These are phyloP conservation scores for Gastracanthus pulcherrimus DNA, from an alignment of 2,888 invertebrate genomes.

Conservation along the genomic window DNA sequence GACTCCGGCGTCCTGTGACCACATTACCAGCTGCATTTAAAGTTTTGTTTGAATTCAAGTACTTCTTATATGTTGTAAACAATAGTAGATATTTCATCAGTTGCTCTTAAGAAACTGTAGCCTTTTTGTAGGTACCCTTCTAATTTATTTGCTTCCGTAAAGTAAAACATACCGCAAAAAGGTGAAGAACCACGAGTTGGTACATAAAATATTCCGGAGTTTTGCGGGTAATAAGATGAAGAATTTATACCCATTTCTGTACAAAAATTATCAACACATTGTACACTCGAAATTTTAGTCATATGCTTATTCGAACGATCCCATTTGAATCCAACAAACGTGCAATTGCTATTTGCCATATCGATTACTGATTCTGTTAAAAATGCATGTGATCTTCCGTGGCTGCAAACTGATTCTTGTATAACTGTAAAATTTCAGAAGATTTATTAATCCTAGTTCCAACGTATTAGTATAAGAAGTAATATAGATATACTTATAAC, in stretches of 20 bases:
- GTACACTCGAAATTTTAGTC: constrained; percentile 74
- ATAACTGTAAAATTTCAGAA: constrained; percentile 74
- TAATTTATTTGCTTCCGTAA: background rate
- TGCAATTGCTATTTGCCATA: constrained; percentile 77
- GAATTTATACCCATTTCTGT: constrained; percentile 81
- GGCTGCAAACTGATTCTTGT: constrained; percentile 81
- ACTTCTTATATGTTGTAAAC: too few relatives aligned
- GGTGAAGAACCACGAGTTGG: constrained; percentile 79
- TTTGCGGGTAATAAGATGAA: constrained; percentile 73
- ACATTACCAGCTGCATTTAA: too few relatives aligned
- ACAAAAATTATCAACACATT: constrained; percentile 71
- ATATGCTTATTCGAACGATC: constrained; percentile 79
- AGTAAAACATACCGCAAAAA: constrained; percentile 78
- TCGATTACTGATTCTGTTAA: constrained; percentile 80
- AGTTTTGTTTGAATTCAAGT: too few relatives aligned
- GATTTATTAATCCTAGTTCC: too few relatives aligned
- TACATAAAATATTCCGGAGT: constrained; percentile 79
- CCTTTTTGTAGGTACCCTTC: too few relatives aligned
- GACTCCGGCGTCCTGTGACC: too few relatives aligned
- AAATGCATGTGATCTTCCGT: constrained; percentile 81
- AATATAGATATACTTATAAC: too few relatives aligned
- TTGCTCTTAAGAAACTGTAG: background rate
- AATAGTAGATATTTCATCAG: too few relatives aligned
- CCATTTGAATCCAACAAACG: constrained; percentile 80
- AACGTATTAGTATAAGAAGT: too few relatives aligned